Evolutionary conservation across 1,140 invertebrate species (phyloP).

Genomic region (Temnothorax nylanderi): DNA sequence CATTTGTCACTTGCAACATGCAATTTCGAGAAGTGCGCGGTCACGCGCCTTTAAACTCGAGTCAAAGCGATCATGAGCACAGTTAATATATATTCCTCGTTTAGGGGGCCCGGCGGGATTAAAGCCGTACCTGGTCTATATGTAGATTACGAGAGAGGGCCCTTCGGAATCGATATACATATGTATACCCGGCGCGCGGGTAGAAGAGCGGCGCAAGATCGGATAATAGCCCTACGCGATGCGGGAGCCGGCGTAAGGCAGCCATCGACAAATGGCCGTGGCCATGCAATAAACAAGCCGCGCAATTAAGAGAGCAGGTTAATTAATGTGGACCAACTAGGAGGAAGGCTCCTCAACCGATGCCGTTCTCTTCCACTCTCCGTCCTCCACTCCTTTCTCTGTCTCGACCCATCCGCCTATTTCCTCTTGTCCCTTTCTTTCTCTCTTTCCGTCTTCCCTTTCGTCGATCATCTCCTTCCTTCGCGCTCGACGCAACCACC

Average conservation of each 20-base stretch:
- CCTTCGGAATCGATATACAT: constrained; percentile 61
- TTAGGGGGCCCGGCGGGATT: constrained; percentile 42
- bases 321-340: constrained; percentile 80
- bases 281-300: constrained; percentile 79
- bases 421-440: constrained; percentile 25
- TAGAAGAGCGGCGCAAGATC: constrained; percentile 58
- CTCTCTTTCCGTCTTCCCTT: constrained; percentile 37
- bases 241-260: constrained; percentile 62
- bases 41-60: not conserved
- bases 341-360: constrained; percentile 55
- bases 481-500: constrained; percentile 57
- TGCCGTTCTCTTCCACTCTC: constrained; percentile 10
- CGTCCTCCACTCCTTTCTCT: constrained; percentile 28
- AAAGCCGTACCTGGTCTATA: constrained; percentile 47
- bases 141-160: constrained; percentile 62
- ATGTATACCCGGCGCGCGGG: constrained; percentile 22
- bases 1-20: constrained; percentile 1
- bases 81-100: constrained; percentile 66
- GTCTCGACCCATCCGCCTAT: constrained; percentile 19
- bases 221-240: constrained; percentile 72
- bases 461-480: constrained; percentile 32
- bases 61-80: constrained; percentile 13
- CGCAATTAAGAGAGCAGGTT: constrained; percentile 80
- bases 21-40: constrained; percentile 16
- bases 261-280: constrained; percentile 77